These are phyloP conservation scores for Drosophila tsacasi DNA, from an alignment of 1,140 invertebrate species.

Conservation along the genomic window DNA sequence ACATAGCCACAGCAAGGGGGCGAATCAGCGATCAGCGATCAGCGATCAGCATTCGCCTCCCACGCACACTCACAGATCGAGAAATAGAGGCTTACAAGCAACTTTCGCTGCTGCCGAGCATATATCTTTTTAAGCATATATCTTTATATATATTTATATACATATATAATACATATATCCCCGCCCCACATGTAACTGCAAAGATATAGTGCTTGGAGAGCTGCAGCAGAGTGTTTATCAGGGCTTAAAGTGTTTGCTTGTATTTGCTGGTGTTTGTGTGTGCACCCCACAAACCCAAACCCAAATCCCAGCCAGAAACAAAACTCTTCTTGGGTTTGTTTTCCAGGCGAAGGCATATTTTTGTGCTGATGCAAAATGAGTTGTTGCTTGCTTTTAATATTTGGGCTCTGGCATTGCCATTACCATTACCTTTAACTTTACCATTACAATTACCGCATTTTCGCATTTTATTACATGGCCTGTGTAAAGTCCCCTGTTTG, in stretches of 20 bases:
- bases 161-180: slow-evolving; percentile 12
- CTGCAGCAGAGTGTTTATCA: slow-evolving; percentile 17
- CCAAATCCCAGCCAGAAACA: slow-evolving; percentile 19
- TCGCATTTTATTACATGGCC: slow-evolving; percentile 52
- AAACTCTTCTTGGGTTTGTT: slow-evolving; percentile 41
- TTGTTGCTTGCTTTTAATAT: slow-evolving; percentile 35
- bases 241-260: not conserved
- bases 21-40: slow-evolving; percentile 13
- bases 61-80: not conserved
- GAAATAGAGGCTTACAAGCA: slow-evolving; percentile 19
- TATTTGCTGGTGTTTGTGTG: slow-evolving; percentile 31
- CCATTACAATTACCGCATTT: slow-evolving; percentile 28
- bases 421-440: slow-evolving; percentile 1
- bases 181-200: slow-evolving; percentile 14
- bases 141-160: slow-evolving; percentile 5
- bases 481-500: slow-evolving; percentile 35
- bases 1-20: slow-evolving; percentile 7
- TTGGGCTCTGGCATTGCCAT: slow-evolving; percentile 16
- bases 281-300: slow-evolving; percentile 45
- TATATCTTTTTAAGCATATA: slow-evolving; percentile 22
- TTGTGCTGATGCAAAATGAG: slow-evolving; percentile 43
- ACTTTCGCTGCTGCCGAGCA: slow-evolving; percentile 20
- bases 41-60: slow-evolving; percentile 1
- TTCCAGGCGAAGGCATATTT: slow-evolving; percentile 31
- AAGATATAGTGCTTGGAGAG: slow-evolving; percentile 6